These are phyloP conservation scores for Clarias pachynema DNA, from an alignment of 2,797 vertebrate species.

Conservation along the genomic window DNA sequence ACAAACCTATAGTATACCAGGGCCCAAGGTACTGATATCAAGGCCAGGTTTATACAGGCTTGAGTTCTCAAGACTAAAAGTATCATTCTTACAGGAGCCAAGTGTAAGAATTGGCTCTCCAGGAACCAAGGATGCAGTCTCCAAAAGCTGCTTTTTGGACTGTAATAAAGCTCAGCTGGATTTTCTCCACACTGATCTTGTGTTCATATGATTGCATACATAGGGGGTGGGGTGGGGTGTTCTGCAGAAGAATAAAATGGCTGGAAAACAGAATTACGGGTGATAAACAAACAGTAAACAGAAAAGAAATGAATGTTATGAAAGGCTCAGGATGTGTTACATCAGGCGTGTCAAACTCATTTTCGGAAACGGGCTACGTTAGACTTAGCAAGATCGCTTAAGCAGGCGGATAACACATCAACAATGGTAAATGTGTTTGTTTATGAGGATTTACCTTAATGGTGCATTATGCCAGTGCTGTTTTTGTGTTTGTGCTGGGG, in stretches of 20 bases:
- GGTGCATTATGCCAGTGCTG: background rate
- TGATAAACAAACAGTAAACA: constrained; percentile 3
- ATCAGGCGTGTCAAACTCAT: background rate
- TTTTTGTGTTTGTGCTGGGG: background rate
- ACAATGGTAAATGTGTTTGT: background rate
- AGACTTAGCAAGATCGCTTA: background rate
- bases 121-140: background rate
- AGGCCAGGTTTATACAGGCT: background rate
- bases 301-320: background rate
- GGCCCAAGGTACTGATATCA: background rate
- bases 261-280: background rate
- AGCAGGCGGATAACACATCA: background rate
- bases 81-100: background rate
- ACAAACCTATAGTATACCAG: too few species aligned
- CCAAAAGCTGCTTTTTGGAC: background rate
- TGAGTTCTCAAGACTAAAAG: background rate
- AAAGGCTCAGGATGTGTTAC: background rate
- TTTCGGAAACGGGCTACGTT: background rate
- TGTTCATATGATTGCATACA: constrained; percentile 4
- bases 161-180: constrained; percentile 11
- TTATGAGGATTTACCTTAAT: background rate
- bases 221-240: background rate
- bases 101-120: background rate
- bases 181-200: background rate
- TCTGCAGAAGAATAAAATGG: background rate